Evolutionary conservation across 2,888 invertebrate species (phyloP), one percentile per base, ranked within the genome.

Genomic region (Ochropleura leucogaster): DNA sequence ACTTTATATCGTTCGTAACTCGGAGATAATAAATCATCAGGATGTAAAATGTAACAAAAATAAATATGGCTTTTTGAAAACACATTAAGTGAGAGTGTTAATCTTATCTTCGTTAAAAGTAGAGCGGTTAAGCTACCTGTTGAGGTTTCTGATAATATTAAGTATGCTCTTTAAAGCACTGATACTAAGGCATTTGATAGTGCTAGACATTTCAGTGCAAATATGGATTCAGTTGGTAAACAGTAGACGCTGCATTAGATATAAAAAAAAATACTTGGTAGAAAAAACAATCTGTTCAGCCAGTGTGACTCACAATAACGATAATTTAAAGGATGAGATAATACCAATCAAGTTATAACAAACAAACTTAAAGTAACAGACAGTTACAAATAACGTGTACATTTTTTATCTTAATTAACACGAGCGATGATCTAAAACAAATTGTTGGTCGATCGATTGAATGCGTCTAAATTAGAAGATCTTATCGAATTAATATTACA

Each of bases 1-100:
- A 99, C 96, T 99, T 99, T 98, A 99, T 99, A 96, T 99, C 99
- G 96, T 49, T 49, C 99, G 99, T 89, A 99, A 95, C 98, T 98
- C 97, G n/a, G 92, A n/a, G 3, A n/a, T 4, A 66, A 75, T 57
- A 30, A 46, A 59, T 67, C 44, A 70, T 72, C 79, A 78, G 30
- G 40, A 72, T 78, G 51, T 74, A n/a, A 67, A 70, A 53, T 57
- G 0, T 42, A 42, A 47, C 18, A n/a, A 44, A 67, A 46, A 75
- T 60, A 42, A 53, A 51, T 60, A 59, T 18, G 14, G 8, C 7
- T 59, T 67, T 20, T 49, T 64, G 66, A 49, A 20, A 51, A 55
- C 20, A 6, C 10, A 8, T 44, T 60, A 68, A 68, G 64, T 40
- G 30, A 73, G 16, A 57, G 62, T 79, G 46, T 68, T 53, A 59